Conservation (phyloP, 1,140 invertebrate species). For the Himalopsyche phryganea region DNA sequence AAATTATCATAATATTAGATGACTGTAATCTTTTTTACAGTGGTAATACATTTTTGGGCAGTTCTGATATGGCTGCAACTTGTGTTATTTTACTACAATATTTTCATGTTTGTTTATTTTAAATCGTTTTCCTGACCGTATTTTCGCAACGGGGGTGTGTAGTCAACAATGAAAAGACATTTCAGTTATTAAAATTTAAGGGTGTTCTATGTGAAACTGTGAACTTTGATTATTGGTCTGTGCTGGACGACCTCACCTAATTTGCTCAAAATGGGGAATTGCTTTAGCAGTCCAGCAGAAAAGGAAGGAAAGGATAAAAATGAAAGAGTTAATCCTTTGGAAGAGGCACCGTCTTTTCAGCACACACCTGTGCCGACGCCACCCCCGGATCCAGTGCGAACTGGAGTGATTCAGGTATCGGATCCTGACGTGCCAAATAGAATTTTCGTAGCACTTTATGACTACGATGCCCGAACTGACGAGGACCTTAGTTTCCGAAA, state of each 20-base stretch:
- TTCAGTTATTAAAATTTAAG: constrained; percentile 2
- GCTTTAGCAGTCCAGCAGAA: constrained; percentile 64
- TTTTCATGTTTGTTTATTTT: constrained; percentile 27
- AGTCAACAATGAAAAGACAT: constrained; percentile 17
- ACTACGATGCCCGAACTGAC: constrained; percentile 98
- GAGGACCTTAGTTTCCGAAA: constrained; percentile 98
- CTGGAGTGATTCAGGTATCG: constrained; percentile 53
- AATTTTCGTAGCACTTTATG: constrained; percentile 96
- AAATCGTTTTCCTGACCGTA: constrained; percentile 12
- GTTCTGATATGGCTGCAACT: constrained; percentile 25
- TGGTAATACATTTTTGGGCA: constrained; percentile 17
- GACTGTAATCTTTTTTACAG: constrained; percentile 1
- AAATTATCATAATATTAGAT: too few species aligned
- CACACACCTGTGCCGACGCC: constrained; percentile 62
- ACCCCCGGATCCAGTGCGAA: constrained; percentile 61
- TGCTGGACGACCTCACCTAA: constrained; percentile 23
- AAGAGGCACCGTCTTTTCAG: constrained; percentile 59
- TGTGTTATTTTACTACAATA: constrained; percentile 28
- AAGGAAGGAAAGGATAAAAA: constrained; percentile 61
- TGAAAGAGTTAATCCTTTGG: constrained; percentile 59
- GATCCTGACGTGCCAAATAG: constrained; percentile 68
- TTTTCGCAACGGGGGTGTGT: constrained; percentile 9
- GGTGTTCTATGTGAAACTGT: constrained; percentile 19
- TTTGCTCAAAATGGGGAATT: constrained; percentile 60
- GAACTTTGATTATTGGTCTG: constrained; percentile 16